A percentile compares a stretch with the other conserved stretches of the same genome.
Evolutionary conservation across 2,888 invertebrate species (phyloP).

Genomic region (Eutolmus rufibarbis): DNA sequence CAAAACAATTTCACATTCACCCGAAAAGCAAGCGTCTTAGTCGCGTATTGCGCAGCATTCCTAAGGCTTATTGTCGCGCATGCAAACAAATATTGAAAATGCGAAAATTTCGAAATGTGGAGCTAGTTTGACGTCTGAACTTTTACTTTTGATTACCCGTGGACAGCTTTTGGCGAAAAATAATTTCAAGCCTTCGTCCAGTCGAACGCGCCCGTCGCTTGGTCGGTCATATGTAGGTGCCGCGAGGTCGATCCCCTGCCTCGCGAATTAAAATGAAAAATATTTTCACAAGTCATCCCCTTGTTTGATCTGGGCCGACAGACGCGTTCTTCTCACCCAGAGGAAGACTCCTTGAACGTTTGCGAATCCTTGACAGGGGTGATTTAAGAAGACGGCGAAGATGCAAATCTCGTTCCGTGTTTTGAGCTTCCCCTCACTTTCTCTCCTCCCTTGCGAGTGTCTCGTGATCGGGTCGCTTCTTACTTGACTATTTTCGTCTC

Average conservation of each 20-base stretch:
- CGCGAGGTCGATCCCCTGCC: background rate
- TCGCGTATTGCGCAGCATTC: background rate
- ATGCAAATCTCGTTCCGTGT: background rate
- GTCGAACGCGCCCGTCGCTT: background rate
- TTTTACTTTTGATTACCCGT: background rate
- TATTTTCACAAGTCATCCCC: background rate
- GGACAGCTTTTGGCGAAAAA: background rate
- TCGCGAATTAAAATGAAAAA: background rate
- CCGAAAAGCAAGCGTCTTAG: background rate
- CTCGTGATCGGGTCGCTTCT: background rate
- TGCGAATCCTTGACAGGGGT: background rate
- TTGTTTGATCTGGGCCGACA: background rate
- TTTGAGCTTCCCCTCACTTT: background rate
- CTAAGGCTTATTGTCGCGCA: background rate
- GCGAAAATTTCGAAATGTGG: background rate
- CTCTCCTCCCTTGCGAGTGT: background rate
- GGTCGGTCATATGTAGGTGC: background rate
- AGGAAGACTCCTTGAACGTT: background rate
- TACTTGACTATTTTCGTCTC: constrained; percentile 11
- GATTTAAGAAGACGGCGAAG: background rate
- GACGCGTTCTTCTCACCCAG: background rate
- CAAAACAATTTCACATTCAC: background rate
- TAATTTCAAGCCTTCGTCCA: background rate
- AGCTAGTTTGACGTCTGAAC: background rate
- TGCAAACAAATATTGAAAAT: background rate